A percentile compares a stretch with the other conserved stretches of the same genome.
Conservation (phyloP, 2,113 vertebrate species). For the Coreoperca whiteheadi region DNA sequence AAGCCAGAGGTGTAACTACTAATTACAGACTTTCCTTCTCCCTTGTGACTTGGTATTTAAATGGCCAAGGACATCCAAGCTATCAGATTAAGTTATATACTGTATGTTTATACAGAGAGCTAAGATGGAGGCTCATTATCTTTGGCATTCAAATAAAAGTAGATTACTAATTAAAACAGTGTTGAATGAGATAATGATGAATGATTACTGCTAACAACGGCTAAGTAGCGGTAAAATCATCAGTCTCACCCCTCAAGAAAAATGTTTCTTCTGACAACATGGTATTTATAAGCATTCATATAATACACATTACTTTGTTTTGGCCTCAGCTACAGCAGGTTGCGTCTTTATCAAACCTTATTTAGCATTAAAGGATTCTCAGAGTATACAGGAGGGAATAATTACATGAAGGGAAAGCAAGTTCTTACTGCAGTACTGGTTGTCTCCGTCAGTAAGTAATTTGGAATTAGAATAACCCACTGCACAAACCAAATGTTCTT, state of each 20-base stretch:
- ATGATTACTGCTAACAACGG: conserved; percentile 67
- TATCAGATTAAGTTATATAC: conserved; percentile 45
- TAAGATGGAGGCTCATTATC: conserved; percentile 65
- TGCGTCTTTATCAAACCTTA: not conserved
- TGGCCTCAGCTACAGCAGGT: not conserved
- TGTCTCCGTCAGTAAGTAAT: not conserved
- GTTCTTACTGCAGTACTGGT: not conserved
- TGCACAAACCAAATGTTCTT: not conserved
- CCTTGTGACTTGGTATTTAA: conserved; percentile 58
- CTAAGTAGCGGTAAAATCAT: conserved; percentile 56
- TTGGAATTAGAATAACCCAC: not conserved
- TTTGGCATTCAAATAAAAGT: conserved; percentile 62
- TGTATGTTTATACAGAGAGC: conserved; percentile 56
- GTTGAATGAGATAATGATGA: conserved; percentile 56
- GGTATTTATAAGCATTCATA: conserved; percentile 31
- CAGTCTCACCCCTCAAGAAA: conserved; percentile 48
- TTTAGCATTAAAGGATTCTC: not conserved
- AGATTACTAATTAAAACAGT: conserved; percentile 67
- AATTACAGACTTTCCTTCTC: conserved; percentile 60
- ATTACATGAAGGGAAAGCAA: not conserved
- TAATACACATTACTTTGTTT: conserved; percentile 16
- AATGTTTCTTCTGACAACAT: conserved; percentile 6
- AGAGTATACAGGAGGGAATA: not conserved
- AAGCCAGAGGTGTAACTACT: conserved; percentile 59
- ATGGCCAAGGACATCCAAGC: conserved; percentile 28